Evolutionary conservation across 2,113 vertebrate genomes (phyloP), one percentile per base, ranked within the genome.

Genomic region (Microcebus jonahi): DNA sequence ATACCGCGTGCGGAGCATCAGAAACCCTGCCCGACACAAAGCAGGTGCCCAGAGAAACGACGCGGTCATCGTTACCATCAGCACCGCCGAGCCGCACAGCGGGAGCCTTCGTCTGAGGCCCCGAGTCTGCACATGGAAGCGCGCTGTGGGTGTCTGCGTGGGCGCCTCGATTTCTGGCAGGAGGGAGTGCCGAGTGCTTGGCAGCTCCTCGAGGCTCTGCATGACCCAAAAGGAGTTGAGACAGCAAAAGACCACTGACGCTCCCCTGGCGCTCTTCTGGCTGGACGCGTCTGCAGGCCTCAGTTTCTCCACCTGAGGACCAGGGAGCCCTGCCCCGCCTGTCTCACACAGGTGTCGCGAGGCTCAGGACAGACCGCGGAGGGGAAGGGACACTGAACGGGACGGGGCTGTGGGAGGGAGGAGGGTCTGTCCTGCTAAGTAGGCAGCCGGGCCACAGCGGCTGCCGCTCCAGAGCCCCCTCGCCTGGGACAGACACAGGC

Each of bases 21-120:
- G 31, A 59, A 25, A 31, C 3, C 7, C 65, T 15, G 65, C 42
- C 48, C 1, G 36, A 73, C 59, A 61, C 31, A 14, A 53, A 88
- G 14, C 17, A 86, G 50, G 2, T 21, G 20, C 42, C 68, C 48
- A 27, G 18, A 36, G 1, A 90, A 71, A 61, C 2, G 20, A 48
- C 1, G 6, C n/a, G 1, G 11, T 11, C 17, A 0, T 25, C 75
- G 11, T 10, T 5, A 2, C 34, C 57, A n/a, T 2, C 53, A 29
- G 53, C 25, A 29, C 57, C 45, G 0, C 23, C 45, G 17, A 50
- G 53, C 36, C 27, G 36, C 15, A 4, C 12, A 67, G 36, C 3
- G 10, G 92, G 6, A 3, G 73, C 39, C 27, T 45, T 1, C 12
- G 39, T 39, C 7, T 42, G 36, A 36, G 84, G 65, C 59, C 20